phyloP scores from a whole-genome alignment of 2,113 vertebrate genomes.

The Xerus inauris region DNA sequence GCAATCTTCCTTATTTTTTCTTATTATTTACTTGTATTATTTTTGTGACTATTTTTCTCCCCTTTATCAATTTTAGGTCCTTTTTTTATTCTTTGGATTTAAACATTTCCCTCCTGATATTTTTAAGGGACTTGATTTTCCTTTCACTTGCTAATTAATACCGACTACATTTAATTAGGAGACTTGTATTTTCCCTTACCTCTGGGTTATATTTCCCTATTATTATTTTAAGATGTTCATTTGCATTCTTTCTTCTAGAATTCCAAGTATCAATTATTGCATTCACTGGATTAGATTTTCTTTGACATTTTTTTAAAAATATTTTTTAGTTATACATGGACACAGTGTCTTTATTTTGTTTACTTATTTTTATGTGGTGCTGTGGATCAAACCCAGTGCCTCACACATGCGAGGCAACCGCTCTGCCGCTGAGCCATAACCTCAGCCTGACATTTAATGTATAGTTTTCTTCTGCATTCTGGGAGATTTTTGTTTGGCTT shows the following conservation, averaged over 20 bases:
- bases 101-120: neutral
- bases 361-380: too few species aligned
- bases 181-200: neutral
- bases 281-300: neutral
- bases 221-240: neutral
- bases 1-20: neutral
- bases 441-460: too few species aligned
- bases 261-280: neutral
- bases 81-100: neutral
- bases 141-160: neutral
- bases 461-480: neutral
- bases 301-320: too few species aligned
- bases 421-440: too few species aligned
- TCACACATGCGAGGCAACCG: too few species aligned
- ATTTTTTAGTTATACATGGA: too few species aligned
- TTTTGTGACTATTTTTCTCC: neutral
- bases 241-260: neutral
- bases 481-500: neutral
- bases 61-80: neutral
- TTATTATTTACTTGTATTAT: neutral
- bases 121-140: conserved; percentile 23
- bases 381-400: too few species aligned
- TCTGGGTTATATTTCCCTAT: neutral
- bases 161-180: neutral
- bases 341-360: too few species aligned